phyloP scores from a whole-genome alignment of 2,113 vertebrate species.

The Chloropsis hardwickii region DNA sequence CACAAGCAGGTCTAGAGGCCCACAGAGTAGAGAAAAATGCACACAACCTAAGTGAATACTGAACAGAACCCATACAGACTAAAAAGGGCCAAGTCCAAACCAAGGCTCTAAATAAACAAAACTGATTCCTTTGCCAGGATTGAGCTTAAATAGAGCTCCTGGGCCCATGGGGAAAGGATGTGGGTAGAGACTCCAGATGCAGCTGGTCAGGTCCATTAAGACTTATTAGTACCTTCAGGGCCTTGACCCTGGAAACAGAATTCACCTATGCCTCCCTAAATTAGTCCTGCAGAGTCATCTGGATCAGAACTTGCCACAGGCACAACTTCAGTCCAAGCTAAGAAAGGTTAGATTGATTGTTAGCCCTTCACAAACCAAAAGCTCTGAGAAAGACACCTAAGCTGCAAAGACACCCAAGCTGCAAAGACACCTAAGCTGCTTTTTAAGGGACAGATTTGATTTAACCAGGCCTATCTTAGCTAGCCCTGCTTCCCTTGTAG shows the following conservation, averaged over 20 bases:
- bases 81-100: accelerated
- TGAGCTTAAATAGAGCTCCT: not conserved
- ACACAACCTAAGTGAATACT: accelerated
- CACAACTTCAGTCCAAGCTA: not conserved
- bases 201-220: not conserved
- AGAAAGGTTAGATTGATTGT: not conserved
- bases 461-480: not conserved
- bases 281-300: not conserved
- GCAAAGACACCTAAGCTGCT: not conserved
- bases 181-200: not conserved
- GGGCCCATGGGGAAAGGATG: not conserved
- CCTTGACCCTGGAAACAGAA: not conserved
- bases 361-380: not conserved
- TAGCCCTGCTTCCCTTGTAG: not conserved
- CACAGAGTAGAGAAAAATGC: accelerated
- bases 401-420: too few species aligned
- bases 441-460: not conserved
- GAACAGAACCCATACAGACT: accelerated
- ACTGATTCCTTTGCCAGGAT: accelerated
- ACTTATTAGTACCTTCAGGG: not conserved
- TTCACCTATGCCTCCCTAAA: not conserved
- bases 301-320: not conserved
- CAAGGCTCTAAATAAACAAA: accelerated
- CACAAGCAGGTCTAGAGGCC: accelerated
- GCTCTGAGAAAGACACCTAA: not conserved